These are phyloP conservation scores for Emydoidea blandingii DNA, from an alignment of 2,797 vertebrate species.

Conservation along the genomic window DNA sequence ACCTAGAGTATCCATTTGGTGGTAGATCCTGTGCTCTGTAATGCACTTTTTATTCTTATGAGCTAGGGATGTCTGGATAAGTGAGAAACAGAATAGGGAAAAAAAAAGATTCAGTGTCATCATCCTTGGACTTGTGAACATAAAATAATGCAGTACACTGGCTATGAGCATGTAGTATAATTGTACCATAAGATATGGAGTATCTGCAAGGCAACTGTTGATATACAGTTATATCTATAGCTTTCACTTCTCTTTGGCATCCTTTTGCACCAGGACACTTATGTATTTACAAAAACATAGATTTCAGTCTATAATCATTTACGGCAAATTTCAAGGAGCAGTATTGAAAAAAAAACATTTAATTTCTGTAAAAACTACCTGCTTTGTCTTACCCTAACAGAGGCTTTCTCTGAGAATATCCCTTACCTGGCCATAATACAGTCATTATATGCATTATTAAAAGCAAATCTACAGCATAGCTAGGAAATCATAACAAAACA, in stretches of 20 bases:
- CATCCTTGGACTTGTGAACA: background rate
- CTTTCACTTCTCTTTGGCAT: rapidly evolving
- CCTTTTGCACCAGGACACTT: rapidly evolving
- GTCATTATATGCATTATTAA: background rate
- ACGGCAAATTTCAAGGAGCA: background rate
- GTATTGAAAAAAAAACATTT: background rate
- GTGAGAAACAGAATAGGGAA: background rate
- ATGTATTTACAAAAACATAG: rapidly evolving
- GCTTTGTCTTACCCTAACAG: background rate
- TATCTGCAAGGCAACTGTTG: constrained; percentile 55
- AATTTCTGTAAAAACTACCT: background rate
- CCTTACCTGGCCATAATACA: background rate
- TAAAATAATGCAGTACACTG: background rate
- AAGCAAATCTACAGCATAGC: background rate
- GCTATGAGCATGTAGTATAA: background rate
- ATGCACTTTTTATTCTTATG: background rate
- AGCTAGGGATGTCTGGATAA: background rate
- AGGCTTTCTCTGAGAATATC: too few relatives aligned
- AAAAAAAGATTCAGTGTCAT: background rate
- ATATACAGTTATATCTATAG: background rate
- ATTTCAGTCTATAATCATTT: background rate
- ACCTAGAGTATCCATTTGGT: background rate
- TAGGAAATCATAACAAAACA: background rate
- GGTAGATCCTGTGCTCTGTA: background rate
- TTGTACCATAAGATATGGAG: background rate